Conservation (phyloP, 1,140 invertebrate species). For the Charaxes varanes region DNA sequence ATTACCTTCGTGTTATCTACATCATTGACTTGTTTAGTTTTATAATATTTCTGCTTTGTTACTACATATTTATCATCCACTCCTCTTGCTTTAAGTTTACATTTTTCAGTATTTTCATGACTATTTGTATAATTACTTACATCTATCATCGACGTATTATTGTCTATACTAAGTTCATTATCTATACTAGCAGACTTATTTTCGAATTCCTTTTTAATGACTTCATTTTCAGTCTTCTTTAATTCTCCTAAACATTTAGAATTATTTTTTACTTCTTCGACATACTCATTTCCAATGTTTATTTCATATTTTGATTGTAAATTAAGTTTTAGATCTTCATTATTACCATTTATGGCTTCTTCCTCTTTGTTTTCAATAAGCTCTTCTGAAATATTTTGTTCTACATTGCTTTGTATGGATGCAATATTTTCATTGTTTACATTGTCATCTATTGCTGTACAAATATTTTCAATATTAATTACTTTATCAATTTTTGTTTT, state of each 20-base stretch:
- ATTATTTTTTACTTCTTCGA: conserved; percentile 2
- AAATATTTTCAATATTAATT: no score
- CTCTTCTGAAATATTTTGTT: neutral
- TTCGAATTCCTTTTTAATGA: no score
- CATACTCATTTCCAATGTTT: neutral
- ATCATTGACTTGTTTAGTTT: conserved; percentile 1
- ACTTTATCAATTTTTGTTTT: no score
- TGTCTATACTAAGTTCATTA: no score
- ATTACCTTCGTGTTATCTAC: conserved; percentile 8
- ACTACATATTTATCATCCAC: neutral
- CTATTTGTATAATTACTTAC: neutral
- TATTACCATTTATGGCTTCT: no score
- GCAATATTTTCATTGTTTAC: neutral
- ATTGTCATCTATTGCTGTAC: neutral
- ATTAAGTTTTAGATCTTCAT: no score
- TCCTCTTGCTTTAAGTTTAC: neutral
- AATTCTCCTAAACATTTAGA: no score
- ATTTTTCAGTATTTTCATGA: neutral
- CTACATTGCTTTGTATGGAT: neutral
- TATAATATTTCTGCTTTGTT: conserved; percentile 1
- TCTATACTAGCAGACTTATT: no score
- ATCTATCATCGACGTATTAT: no score
- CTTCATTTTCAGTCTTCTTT: no score
- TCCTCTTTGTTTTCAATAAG: no score
- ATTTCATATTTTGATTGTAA: neutral